Percentiles rank a stretch among this genome's conserved stretches.
phyloP scores from a whole-genome alignment of 2,888 invertebrate genomes.

The Lasioglossum zephyrum region DNA sequence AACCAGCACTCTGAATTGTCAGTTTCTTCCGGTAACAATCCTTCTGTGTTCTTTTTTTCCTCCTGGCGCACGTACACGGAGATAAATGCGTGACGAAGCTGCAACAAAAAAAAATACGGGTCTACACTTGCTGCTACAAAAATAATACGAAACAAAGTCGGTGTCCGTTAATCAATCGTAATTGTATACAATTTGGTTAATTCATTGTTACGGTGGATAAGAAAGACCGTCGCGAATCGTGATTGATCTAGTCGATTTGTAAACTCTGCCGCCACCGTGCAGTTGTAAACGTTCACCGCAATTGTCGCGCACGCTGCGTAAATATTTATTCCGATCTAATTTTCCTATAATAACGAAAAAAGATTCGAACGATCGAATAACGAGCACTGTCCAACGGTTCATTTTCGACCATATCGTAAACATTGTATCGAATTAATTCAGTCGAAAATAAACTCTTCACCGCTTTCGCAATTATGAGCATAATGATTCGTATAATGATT shows the following conservation, averaged over 20 bases:
- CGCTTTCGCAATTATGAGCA: too few species aligned
- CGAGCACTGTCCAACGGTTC: too few species aligned
- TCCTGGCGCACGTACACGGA: not conserved
- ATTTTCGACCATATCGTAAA: too few species aligned
- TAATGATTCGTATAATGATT: too few species aligned
- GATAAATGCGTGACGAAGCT: not conserved
- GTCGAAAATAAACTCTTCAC: too few species aligned
- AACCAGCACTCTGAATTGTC: conserved; percentile 19
- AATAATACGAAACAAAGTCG: too few species aligned
- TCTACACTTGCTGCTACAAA: not conserved
- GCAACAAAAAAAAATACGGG: not conserved
- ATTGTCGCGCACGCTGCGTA: not conserved
- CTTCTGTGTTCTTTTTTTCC: not conserved
- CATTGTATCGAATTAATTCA: too few species aligned
- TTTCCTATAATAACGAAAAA: too few species aligned
- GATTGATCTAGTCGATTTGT: not conserved
- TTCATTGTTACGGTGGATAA: not conserved
- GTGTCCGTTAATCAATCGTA: too few species aligned
- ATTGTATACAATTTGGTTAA: not conserved
- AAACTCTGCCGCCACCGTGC: not conserved
- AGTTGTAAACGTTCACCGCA: not conserved
- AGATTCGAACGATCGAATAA: too few species aligned
- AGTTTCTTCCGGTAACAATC: conserved; percentile 28
- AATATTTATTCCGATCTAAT: not conserved
- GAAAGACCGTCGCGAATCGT: not conserved